phyloP scores from a whole-genome alignment of 2,888 invertebrate genomes.

The Orthosia gothica region DNA sequence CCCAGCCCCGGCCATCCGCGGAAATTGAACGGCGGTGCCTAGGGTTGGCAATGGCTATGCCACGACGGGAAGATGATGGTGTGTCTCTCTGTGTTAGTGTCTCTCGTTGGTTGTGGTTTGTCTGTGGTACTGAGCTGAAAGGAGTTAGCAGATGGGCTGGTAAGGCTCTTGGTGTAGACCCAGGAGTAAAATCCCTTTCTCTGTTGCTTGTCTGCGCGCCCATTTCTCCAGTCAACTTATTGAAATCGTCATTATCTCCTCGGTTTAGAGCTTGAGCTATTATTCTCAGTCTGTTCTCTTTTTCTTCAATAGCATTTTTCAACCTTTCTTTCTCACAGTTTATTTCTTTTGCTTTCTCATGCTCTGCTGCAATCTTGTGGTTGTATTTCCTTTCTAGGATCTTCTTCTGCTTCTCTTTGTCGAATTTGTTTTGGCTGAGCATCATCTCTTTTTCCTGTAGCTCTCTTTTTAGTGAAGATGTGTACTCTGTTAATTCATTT shows the following conservation, averaged over 20 bases:
- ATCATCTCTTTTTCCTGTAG: constrained; percentile 93
- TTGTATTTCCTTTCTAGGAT: constrained; percentile 91
- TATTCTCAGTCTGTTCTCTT: constrained; percentile 87
- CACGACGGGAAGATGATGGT: constrained; percentile 88
- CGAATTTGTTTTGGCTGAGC: constrained; percentile 92
- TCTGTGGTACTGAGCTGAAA: constrained; percentile 80
- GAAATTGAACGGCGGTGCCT: constrained; percentile 96
- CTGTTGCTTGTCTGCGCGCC: constrained; percentile 83
- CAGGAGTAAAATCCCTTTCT: constrained; percentile 84
- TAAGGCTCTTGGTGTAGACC: constrained; percentile 86
- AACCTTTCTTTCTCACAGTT: constrained; percentile 83
- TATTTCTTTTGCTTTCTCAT: constrained; percentile 94
- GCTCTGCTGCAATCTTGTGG: constrained; percentile 93
- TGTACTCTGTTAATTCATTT: constrained; percentile 92
- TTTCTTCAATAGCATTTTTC: constrained; percentile 84
- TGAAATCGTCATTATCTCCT: constrained; percentile 76
- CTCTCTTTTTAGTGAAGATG: constrained; percentile 92
- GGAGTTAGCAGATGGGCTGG: constrained; percentile 87
- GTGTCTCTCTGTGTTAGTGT: constrained; percentile 74
- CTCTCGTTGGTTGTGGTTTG: constrained; percentile 70
- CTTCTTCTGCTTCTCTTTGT: constrained; percentile 93
- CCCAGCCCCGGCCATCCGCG: constrained; percentile 95
- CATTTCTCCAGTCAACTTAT: constrained; percentile 75
- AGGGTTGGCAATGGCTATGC: constrained; percentile 93
- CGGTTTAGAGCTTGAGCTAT: constrained; percentile 84